Percentiles rank a stretch among this genome's conserved stretches.
Conservation (phyloP, 2,113 vertebrate genomes). For the Lepus europaeus region DNA sequence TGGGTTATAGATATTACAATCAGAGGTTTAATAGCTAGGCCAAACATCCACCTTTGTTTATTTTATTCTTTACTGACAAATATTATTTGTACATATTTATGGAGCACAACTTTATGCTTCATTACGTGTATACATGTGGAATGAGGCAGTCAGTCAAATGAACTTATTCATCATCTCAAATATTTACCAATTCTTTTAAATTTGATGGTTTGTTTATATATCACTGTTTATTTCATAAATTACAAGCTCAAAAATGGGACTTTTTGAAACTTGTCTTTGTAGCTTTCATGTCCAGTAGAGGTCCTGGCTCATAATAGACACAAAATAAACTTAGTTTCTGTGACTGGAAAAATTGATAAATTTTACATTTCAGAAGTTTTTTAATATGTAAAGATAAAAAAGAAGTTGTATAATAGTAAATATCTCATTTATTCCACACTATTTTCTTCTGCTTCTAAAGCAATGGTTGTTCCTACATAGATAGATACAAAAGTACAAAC, state of each 20-base stretch:
- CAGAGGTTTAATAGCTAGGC: no score
- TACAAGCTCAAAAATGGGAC: not conserved
- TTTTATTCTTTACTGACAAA: no score
- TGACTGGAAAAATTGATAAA: not conserved
- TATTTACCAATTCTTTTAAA: not conserved
- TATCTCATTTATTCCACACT: not conserved
- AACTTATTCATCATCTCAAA: not conserved
- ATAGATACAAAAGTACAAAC: not conserved
- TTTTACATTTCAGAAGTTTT: not conserved
- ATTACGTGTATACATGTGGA: no score
- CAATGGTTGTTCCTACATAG: not conserved
- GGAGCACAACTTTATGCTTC: no score
- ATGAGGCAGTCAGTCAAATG: no score
- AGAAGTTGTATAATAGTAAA: not conserved
- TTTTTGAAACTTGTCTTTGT: not conserved
- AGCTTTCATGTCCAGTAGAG: not conserved
- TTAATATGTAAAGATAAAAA: not conserved
- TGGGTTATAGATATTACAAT: no score
- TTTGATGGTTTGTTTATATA: not conserved
- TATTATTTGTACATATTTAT: no score
- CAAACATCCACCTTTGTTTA: no score
- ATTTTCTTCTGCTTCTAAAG: not conserved
- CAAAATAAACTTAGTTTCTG: not conserved
- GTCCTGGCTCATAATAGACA: not conserved
- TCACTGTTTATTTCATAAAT: not conserved